phyloP scores from a whole-genome alignment of 2,797 vertebrate genomes.

The Peromyscus aztecus region DNA sequence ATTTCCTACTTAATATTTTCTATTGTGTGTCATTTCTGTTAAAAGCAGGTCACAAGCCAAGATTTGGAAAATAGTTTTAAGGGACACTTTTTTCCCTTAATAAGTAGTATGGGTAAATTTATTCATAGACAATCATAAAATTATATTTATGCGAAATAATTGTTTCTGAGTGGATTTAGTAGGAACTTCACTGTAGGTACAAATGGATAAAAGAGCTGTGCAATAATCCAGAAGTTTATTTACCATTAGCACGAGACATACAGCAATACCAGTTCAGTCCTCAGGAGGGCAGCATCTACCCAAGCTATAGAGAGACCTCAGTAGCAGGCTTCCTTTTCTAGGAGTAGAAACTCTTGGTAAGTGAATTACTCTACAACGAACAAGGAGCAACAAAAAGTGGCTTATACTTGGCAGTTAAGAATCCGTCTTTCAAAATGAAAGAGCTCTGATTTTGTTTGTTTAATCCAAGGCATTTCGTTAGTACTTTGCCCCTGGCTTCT shows the following conservation, averaged over 20 bases:
- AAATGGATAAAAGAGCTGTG: background rate
- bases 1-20: background rate
- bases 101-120: background rate
- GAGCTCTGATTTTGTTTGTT: background rate
- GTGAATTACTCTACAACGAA: background rate
- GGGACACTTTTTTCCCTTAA: background rate
- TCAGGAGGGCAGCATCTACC: conserved; percentile 84
- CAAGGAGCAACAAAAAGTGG: background rate
- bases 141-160: background rate
- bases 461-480: background rate
- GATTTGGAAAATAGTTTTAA: conserved; percentile 34
- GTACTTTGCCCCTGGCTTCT: background rate
- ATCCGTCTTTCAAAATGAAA: background rate
- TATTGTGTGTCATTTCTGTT: background rate
- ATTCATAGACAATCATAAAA: background rate
- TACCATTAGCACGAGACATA: background rate
- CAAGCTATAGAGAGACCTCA: conserved; percentile 23
- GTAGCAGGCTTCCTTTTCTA: background rate
- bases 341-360: background rate
- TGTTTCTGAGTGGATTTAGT: background rate
- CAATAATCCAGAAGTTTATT: background rate
- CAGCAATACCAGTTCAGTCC: conserved; percentile 63
- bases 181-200: background rate
- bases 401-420: background rate
- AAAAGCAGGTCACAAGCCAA: background rate